phyloP scores from a whole-genome alignment of 2,888 invertebrate species.

The Hyalella azteca region DNA sequence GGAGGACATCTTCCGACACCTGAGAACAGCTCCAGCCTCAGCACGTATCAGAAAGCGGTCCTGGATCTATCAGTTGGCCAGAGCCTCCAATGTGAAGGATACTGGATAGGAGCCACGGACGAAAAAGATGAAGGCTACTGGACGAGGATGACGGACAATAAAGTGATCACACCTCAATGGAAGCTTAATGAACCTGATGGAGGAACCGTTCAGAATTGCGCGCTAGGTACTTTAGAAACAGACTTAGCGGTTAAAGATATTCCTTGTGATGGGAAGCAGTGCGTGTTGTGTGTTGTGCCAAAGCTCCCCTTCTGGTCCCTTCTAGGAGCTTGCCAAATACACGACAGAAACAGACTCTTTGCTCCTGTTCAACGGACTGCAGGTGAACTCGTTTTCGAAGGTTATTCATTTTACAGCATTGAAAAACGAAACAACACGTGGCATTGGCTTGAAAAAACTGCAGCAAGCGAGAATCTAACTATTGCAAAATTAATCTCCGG shows the following conservation, averaged over 20 bases:
- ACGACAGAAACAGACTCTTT: constrained; percentile 48
- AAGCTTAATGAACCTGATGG: constrained; percentile 50
- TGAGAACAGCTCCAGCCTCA: neutral
- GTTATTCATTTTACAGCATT: constrained; percentile 50
- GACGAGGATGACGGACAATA: constrained; percentile 38
- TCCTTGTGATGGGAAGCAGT: constrained; percentile 44
- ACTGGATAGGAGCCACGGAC: constrained; percentile 52
- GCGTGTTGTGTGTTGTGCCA: constrained; percentile 48
- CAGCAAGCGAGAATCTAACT: constrained; percentile 42
- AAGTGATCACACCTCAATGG: constrained; percentile 43
- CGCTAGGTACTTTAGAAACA: constrained; percentile 40
- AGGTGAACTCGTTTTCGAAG: constrained; percentile 44
- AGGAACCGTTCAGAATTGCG: constrained; percentile 47
- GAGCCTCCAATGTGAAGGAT: constrained; percentile 30
- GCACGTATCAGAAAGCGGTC: neutral
- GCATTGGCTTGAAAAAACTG: constrained; percentile 48
- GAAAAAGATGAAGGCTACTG: constrained; percentile 46
- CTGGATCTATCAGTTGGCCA: neutral
- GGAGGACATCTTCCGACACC: constrained; percentile 44
- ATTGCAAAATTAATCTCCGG: constrained; percentile 38
- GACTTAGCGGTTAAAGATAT: constrained; percentile 41
- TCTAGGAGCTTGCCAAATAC: constrained; percentile 49
- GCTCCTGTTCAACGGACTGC: constrained; percentile 42
- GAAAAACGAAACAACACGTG: constrained; percentile 20
- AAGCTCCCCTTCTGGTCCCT: constrained; percentile 47